A percentile compares a stretch with the other conserved stretches of the same genome.
Conservation (phyloP, 2,888 invertebrate genomes). For the Lithodes maja region DNA sequence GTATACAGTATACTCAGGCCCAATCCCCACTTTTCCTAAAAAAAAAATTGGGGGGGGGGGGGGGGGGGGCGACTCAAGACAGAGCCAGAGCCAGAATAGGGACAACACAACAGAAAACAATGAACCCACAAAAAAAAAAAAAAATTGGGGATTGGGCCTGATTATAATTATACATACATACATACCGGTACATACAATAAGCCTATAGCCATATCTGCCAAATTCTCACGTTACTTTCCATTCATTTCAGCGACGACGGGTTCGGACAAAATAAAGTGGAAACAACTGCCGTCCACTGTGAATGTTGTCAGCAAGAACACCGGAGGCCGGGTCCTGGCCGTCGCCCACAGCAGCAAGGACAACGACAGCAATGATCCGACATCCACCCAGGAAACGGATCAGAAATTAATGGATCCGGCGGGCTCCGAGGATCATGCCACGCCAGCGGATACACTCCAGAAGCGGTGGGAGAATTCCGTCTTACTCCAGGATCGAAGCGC, state of each 20-base stretch:
- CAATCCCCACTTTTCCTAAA: too few species aligned
- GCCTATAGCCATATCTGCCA: too few species aligned
- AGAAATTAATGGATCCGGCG: slow-evolving; percentile 5
- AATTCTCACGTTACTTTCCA: too few species aligned
- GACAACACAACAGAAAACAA: too few species aligned
- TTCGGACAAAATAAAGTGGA: slow-evolving; percentile 42
- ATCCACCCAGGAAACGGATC: background rate
- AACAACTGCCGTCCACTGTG: slow-evolving; percentile 33
- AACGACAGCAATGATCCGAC: background rate
- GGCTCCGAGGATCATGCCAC: background rate
- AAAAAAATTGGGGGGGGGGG: too few species aligned
- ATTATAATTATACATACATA: too few species aligned
- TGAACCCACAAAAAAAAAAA: too few species aligned
- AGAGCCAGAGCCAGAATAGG: too few species aligned
- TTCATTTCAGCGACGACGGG: background rate
- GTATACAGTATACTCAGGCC: too few species aligned
- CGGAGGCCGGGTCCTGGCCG: slow-evolving; percentile 34
- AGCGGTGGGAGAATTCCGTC: slow-evolving; percentile 29
- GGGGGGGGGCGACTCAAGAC: too few species aligned
- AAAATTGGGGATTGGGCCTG: too few species aligned
- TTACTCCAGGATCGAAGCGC: slow-evolving; percentile 8
- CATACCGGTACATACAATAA: too few species aligned
- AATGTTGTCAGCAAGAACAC: slow-evolving; percentile 43
- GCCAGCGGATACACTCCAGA: slow-evolving; percentile 32
- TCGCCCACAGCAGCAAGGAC: background rate